Conservation (phyloP, 2,797 vertebrate species). For the Cirrhinus mrigala region DNA sequence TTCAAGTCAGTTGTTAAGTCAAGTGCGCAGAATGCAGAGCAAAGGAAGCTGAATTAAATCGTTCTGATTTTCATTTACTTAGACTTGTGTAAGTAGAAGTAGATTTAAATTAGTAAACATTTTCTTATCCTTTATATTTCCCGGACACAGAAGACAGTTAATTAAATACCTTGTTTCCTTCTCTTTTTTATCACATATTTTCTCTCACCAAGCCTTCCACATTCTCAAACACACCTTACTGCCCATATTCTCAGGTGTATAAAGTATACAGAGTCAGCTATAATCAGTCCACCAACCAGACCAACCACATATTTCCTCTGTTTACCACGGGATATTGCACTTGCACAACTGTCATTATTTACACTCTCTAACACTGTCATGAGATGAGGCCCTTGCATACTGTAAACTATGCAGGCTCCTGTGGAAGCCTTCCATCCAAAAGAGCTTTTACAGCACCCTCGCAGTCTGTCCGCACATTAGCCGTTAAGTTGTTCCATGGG, state of each 20-base stretch:
- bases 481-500: constrained; percentile 20
- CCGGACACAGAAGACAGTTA: background rate
- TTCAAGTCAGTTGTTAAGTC: constrained; percentile 19
- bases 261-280: constrained; percentile 33
- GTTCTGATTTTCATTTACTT: constrained; percentile 22
- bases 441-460: background rate
- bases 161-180: constrained; percentile 17
- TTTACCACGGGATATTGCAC: constrained; percentile 20
- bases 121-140: background rate
- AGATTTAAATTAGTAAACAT: background rate
- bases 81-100: background rate
- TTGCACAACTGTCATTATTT: background rate
- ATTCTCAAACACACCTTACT: constrained; percentile 14
- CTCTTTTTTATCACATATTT: background rate
- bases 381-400: constrained; percentile 22
- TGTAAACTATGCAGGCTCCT: background rate
- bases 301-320: constrained; percentile 38
- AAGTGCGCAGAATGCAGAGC: background rate
- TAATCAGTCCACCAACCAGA: constrained; percentile 40
- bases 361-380: background rate
- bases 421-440: constrained; percentile 15
- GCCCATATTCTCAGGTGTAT: constrained; percentile 22
- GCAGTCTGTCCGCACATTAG: constrained; percentile 10
- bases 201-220: constrained; percentile 7
- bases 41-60: background rate